Percentiles rank a stretch among this genome's conserved stretches.
phyloP scores from a whole-genome alignment of 2,888 invertebrate species.

The Andrena camellia region DNA sequence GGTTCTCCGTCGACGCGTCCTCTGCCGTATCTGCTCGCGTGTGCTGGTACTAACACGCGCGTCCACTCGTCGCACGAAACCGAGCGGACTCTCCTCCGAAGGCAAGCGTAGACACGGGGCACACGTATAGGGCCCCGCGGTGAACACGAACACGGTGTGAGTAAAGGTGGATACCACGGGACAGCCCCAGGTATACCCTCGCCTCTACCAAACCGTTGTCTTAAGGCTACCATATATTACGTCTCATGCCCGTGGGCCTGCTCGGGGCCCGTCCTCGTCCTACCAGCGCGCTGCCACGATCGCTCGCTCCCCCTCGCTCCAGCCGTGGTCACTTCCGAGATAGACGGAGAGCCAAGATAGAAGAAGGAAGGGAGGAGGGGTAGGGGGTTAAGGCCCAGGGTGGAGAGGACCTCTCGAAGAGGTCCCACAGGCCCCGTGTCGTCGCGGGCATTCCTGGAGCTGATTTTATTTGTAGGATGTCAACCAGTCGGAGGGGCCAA shows the following conservation, averaged over 20 bases:
- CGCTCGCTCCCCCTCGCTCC: slow-evolving; percentile 54
- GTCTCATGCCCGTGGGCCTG: slow-evolving; percentile 72
- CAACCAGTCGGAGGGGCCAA: slow-evolving; percentile 78
- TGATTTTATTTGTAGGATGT: slow-evolving; percentile 84
- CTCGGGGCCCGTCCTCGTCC: slow-evolving; percentile 59
- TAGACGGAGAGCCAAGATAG: slow-evolving; percentile 54
- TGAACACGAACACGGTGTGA: slow-evolving; percentile 47
- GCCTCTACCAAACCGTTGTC: slow-evolving; percentile 79
- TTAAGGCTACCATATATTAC: slow-evolving; percentile 82
- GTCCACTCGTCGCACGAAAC: slow-evolving; percentile 19
- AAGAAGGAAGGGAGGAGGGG: slow-evolving; percentile 46
- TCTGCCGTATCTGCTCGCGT: slow-evolving; percentile 19
- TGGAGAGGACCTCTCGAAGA: slow-evolving; percentile 65
- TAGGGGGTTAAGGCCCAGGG: slow-evolving; percentile 23
- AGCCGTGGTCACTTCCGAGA: slow-evolving; percentile 50
- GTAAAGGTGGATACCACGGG: slow-evolving; percentile 66
- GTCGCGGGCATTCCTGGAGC: slow-evolving; percentile 83
- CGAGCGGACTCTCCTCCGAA: slow-evolving; percentile 41
- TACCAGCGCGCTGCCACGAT: slow-evolving; percentile 62
- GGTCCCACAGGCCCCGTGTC: slow-evolving; percentile 82
- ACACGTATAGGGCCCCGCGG: slow-evolving; percentile 37
- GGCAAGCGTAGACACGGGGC: slow-evolving; percentile 28
- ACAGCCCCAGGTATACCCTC: slow-evolving; percentile 71
- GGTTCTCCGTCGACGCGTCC: slow-evolving; percentile 27
- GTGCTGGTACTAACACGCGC: slow-evolving; percentile 39